Conservation (phyloP, 2,888 invertebrate genomes). For the Anthophora plumipes region DNA sequence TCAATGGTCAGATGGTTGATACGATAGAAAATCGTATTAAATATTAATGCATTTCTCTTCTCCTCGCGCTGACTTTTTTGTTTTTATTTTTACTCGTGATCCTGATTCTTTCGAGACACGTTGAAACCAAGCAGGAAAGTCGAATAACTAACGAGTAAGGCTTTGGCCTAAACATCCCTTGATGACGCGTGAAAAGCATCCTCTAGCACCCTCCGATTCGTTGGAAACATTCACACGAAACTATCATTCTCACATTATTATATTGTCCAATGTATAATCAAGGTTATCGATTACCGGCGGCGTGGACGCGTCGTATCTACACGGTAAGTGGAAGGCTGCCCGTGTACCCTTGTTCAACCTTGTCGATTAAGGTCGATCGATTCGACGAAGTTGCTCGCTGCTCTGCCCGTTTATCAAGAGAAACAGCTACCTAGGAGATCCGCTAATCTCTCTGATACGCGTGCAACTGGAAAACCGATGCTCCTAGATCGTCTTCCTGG, state of each 20-base stretch:
- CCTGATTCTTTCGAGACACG: too few species aligned
- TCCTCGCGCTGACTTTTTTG: too few species aligned
- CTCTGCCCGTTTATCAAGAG: slow-evolving; percentile 44
- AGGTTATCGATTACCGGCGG: slow-evolving; percentile 15
- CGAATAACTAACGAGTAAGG: background rate
- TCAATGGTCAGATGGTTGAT: background rate
- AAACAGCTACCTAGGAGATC: slow-evolving; percentile 68
- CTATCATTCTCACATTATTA: background rate
- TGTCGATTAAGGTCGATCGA: slow-evolving; percentile 67
- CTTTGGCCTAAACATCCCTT: background rate
- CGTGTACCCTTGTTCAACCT: slow-evolving; percentile 59
- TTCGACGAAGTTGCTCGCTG: slow-evolving; percentile 42
- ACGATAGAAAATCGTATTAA: background rate
- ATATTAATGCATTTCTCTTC: too few species aligned
- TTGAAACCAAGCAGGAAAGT: too few species aligned
- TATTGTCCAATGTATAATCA: slow-evolving; percentile 1
- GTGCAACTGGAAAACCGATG: slow-evolving; percentile 32
- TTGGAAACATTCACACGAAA: too few species aligned
- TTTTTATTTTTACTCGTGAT: too few species aligned
- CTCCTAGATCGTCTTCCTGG: too few species aligned
- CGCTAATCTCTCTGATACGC: slow-evolving; percentile 72
- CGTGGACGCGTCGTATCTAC: slow-evolving; percentile 15
- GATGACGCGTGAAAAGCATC: too few species aligned
- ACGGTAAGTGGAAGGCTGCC: slow-evolving; percentile 16
- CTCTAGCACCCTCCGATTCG: too few species aligned